Conservation (phyloP, 2,888 invertebrate genomes). For the Clanis bilineata region DNA sequence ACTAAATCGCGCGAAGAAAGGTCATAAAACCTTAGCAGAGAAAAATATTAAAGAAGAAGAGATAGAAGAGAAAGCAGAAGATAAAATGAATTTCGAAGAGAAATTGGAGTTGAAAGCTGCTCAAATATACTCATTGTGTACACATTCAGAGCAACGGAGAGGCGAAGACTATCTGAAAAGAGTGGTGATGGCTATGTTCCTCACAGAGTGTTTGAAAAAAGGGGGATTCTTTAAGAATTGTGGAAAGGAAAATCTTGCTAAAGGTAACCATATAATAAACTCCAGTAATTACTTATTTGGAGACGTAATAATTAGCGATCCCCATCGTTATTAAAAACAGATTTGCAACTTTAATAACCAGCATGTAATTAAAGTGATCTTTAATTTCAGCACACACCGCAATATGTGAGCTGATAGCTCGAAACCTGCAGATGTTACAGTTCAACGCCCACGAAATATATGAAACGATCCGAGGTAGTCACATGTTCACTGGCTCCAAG, state of each 20-base stretch:
- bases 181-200: constrained; percentile 89
- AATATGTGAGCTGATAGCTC: constrained; percentile 85
- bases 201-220: constrained; percentile 87
- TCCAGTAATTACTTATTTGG: too few relatives aligned
- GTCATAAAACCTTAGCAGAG: constrained; percentile 52
- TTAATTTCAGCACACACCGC: constrained; percentile 50
- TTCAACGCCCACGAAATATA: constrained; percentile 94
- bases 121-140: constrained; percentile 85
- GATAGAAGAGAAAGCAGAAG: constrained; percentile 46
- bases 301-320: too few relatives aligned
- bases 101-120: constrained; percentile 62
- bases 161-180: constrained; percentile 88
- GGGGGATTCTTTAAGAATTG: constrained; percentile 83
- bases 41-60: constrained; percentile 53
- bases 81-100: constrained; percentile 56
- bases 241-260: constrained; percentile 43
- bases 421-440: constrained; percentile 88
- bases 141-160: constrained; percentile 83
- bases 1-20: constrained; percentile 63
- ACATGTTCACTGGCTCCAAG: constrained; percentile 79
- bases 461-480: constrained; percentile 82
- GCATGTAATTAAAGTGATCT: background rate
- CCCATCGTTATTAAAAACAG: too few relatives aligned
- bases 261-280: too few relatives aligned
- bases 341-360: too few relatives aligned